Evolutionary conservation across 92 coral and sea anemone species (phyloP).

Genomic region (Umimayanthus kanabou): DNA sequence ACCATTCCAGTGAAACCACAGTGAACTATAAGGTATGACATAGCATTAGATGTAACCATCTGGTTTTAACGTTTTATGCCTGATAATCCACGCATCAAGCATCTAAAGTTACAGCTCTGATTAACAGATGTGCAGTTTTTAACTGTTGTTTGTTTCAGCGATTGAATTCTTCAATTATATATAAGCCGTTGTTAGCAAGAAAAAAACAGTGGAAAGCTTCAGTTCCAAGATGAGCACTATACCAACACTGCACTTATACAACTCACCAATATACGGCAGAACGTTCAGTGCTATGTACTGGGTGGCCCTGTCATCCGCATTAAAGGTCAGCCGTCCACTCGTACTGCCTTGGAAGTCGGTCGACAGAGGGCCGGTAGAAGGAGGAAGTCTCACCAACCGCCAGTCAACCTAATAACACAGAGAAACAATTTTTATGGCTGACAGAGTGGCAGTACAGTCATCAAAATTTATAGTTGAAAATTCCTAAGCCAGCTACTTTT

Average conservation of each 20-base stretch:
- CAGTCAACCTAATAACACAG: slow-evolving; percentile 62
- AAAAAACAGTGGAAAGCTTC: not conserved
- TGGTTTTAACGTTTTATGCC: too few relatives aligned
- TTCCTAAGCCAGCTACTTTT: too few relatives aligned
- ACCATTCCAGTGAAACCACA: not conserved
- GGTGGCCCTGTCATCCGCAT: slow-evolving; percentile 43
- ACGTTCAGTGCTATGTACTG: slow-evolving; percentile 55
- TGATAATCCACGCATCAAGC: too few relatives aligned
- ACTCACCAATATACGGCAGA: slow-evolving; percentile 66
- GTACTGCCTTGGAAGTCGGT: slow-evolving; percentile 71
- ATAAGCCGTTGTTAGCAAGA: not conserved
- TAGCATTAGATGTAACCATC: too few relatives aligned
- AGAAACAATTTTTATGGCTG: not conserved
- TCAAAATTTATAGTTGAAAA: too few relatives aligned
- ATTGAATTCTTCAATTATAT: not conserved
- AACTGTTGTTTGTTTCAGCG: not conserved
- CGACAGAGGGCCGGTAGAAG: slow-evolving; percentile 49
- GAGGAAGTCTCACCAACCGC: slow-evolving; percentile 59
- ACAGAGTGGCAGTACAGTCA: too few relatives aligned
- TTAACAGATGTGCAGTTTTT: too few relatives aligned
- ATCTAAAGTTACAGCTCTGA: too few relatives aligned
- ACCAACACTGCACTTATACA: not conserved
- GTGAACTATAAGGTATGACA: not conserved
- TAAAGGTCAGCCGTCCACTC: slow-evolving; percentile 53
- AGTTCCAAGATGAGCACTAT: not conserved